Base-by-base conservation (phyloP, 2,113 vertebrate species). In the Catharus minimus region DNA sequence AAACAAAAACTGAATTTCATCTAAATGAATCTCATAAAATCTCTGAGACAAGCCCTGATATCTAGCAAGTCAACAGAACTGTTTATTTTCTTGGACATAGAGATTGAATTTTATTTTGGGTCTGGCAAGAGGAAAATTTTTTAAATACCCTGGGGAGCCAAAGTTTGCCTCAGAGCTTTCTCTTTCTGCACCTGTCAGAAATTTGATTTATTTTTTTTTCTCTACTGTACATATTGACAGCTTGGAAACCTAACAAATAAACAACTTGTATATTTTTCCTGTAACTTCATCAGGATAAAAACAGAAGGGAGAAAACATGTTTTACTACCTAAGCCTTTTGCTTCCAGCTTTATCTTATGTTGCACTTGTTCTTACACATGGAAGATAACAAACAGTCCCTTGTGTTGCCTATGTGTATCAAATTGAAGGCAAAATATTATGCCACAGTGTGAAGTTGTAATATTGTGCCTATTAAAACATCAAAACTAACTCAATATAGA, bases 121-220 rank as follows among this genome's bases (percentile, higher is more conserved):
- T 86, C 84, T 96, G 86, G 88, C 75, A 93, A 94, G 76, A 93
- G 26, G 47, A 95, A 88, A 92, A 49, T 19, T 95, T 92, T 85
- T 79, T 0, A 92, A 94, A 85, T 67, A 88, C 80, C 65, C 64
- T 67, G 38, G 53, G 67, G 87, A 95, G 68, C 38, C 58, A 82
- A 65, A 85, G 36, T 88, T 95, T 94, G 71, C 88, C 90, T 95
- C 89, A 82, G 93, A 95, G 74, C 67, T 82, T 66, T 91, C 44
- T 93, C 75, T 82, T 94, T 91, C 67, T 93, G 80, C 85, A 92
- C 90, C 94, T 95, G 90, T 95, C 94, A 96, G 82, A 96, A 96
- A 67, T 86, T 53, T 90, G 58, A 86, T 90, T 93, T 64, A 7
- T 92, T 75, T 81, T 77, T 82, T 86, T 88, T 76, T 83, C 76